Percentiles rank a stretch among this genome's conserved stretches.
Evolutionary conservation across 2,797 vertebrate species (phyloP).

Genomic region (Octomys mimax): DNA sequence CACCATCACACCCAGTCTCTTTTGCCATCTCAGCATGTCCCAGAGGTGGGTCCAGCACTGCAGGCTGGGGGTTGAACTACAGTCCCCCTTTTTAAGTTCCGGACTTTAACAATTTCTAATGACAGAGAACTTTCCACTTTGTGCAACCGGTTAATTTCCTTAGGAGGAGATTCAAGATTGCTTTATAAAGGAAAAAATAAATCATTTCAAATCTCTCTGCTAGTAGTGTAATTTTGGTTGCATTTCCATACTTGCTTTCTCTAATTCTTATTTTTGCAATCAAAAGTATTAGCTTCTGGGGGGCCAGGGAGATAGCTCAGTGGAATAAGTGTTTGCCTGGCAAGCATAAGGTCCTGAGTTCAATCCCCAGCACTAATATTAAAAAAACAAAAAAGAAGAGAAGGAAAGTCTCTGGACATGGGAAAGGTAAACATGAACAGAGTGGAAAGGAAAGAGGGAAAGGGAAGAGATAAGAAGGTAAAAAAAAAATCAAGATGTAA

Average conservation of each 20-base stretch:
- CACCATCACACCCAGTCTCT: too few species aligned
- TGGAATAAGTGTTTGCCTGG: too few species aligned
- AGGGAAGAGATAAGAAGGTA: background rate
- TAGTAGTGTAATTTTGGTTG: background rate
- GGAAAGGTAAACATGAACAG: background rate
- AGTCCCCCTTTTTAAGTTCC: background rate
- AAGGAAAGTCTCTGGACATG: background rate
- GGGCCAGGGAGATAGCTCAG: too few species aligned
- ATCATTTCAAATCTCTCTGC: background rate
- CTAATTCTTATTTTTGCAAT: background rate
- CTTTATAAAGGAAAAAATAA: background rate
- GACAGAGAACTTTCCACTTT: background rate
- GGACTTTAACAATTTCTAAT: background rate
- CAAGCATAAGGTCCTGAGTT: too few species aligned
- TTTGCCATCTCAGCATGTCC: too few species aligned
- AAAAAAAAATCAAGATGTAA: background rate
- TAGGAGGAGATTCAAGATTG: background rate
- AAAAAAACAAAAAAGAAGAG: background rate
- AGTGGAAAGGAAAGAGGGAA: background rate
- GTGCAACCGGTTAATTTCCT: background rate
- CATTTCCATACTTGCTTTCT: background rate
- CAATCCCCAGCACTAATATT: background rate
- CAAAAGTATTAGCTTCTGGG: background rate
- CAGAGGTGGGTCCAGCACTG: too few species aligned
- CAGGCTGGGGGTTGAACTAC: background rate